Base-by-base conservation (phyloP, 1,140 invertebrate species). In the Anadara kagoshimensis region DNA sequence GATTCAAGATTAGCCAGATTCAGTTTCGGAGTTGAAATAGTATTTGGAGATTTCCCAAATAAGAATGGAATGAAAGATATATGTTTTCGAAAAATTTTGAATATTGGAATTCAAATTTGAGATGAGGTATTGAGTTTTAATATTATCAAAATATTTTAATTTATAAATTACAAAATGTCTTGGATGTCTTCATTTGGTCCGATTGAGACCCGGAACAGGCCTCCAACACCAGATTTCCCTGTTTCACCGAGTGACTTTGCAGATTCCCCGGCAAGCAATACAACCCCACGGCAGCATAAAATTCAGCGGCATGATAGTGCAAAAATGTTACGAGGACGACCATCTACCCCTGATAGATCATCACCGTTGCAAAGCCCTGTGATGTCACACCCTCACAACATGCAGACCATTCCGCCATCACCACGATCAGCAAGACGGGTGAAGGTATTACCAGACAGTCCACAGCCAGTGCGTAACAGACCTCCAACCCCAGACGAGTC, bases 211-310 rank as follows among this genome's bases (percentile, higher is more conserved):
- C 58, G 68, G 24, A 75, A 70, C 8, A 53, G 73, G 56, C 67
- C 73, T 24, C 73, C 73, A 10, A 75, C 73, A 26, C 73, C 73
- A 54, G 73, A 75, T 51, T 75, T 75, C 47, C 73, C 73, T 20
- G 68, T 70, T 29, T 66, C 63, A 41, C 73, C 73, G 22, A 45
- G 62, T 54, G 68, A 75, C 24, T 44, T 73, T 53, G 59, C 47
- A 26, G 70, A 59, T 58, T 41, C 22, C 24, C 51, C n/a, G 20
- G 45, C 14, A 59, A 51, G 29, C 47, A 51, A 26, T 51, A 66
- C 45, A 62, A 56, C 26, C 44, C 24, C 36, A 64, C 44, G 62
- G 51, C 62, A 44, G 53, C 56, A 44, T 62, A 62, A 47, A 20
- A 45, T 1, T 66, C 63, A 53, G 43, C 63, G 44, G 14, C 45